These are phyloP conservation scores for Sinelater perroti DNA, from an alignment of 2,888 invertebrate genomes.

Conservation along the genomic window DNA sequence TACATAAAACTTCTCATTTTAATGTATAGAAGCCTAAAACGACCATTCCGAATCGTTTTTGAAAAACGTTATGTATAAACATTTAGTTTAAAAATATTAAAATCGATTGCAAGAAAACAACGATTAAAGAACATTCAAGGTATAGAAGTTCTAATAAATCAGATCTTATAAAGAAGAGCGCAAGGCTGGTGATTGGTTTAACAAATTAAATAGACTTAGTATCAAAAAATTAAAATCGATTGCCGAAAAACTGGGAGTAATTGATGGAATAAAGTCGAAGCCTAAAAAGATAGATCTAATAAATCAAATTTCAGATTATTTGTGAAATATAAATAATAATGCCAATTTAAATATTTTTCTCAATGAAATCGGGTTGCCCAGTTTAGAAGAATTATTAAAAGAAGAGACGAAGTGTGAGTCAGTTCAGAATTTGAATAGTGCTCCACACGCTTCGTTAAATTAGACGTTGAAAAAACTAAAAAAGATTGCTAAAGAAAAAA, in stretches of 20 bases:
- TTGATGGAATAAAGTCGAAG: conserved; percentile 1
- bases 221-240: conserved; percentile 8
- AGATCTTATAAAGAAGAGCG: conserved; percentile 8
- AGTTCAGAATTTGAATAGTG: too few species aligned
- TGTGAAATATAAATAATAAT: not conserved
- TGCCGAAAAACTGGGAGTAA: conserved; percentile 1
- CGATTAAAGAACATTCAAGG: not conserved
- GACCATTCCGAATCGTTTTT: too few species aligned
- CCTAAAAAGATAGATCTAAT: conserved; percentile 6
- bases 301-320: conserved; percentile 10
- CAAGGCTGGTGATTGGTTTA: conserved; percentile 7
- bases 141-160: conserved; percentile 1
- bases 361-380: not conserved
- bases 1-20: too few species aligned
- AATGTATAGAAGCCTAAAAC: too few species aligned
- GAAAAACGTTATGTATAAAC: too few species aligned
- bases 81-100: conserved; percentile 5
- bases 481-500: conserved; percentile 5
- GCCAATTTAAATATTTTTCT: conserved; percentile 5
- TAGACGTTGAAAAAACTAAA: not conserved
- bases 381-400: conserved; percentile 2
- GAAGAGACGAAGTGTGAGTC: not conserved
- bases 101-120: conserved; percentile 6
- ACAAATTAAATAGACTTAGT: conserved; percentile 7
- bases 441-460: not conserved